Base-by-base conservation (phyloP, 2,888 invertebrate genomes). In the Phlogophora meticulosa region DNA sequence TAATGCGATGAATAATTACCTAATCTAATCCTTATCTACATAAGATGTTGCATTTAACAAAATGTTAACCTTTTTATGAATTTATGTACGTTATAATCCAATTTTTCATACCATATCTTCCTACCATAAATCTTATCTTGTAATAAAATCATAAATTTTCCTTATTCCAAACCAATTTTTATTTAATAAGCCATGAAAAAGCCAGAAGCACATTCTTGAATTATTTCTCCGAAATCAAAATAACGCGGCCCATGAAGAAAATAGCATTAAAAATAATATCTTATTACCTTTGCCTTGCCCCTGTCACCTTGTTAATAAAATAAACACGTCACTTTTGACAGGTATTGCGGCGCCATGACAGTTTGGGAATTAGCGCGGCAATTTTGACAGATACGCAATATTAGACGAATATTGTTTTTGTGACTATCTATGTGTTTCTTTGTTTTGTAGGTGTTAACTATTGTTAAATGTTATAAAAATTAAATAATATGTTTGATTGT, bases 271-370 rank as follows among this genome's bases (percentile, higher is more conserved):
- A 74, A 72, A 73, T 68, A 66, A 73, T 64, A 65, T 72, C 53
- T 57, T 76, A 51, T 72, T 76, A 65, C 64, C 64, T 66, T 61
- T 46, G 68, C 79, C 80, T 43, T 53, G 72, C 81, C 83, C 74
- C 80, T 81, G 83, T 83, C 86, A 78, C 65, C 7, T 43, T 68
- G 62, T 76, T 87, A 83, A 87, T 87, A 87, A 87, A 84, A 87
- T 84, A 86, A 81, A 87, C 77, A 71, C 80, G 85, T 87, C 84
- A 84, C 62, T 77, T 83, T 78, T 87, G 89, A 88, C 89, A 87
- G 78, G 79, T 86, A 88, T 88, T 87, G 81, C 85, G 81, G 2
- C 75, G 75, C 81, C 80, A 67, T 87, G 88, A 87, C 89, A 87
- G 85, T 83, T 83, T 55, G 68, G 65, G 77, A 82, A 83, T 85